These are phyloP conservation scores for Lates calcarifer DNA, from an alignment of 2,113 vertebrate genomes.

Conservation along the genomic window DNA sequence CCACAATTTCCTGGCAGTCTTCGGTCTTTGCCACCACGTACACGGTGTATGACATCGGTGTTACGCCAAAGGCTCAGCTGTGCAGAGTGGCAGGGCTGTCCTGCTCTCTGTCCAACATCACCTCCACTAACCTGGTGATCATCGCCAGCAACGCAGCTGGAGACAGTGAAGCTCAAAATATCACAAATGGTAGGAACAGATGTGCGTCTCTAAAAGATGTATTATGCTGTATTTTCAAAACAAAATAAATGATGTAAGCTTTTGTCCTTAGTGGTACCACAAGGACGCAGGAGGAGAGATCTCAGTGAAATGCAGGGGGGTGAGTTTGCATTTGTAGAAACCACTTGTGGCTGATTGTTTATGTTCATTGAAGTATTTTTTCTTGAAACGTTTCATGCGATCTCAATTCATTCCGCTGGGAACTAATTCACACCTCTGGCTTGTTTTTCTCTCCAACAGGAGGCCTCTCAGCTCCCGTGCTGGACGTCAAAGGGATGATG, in stretches of 20 bases:
- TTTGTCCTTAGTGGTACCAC: constrained; percentile 40
- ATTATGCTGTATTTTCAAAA: not conserved
- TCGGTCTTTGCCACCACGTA: constrained; percentile 74
- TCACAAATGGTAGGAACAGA: constrained; percentile 54
- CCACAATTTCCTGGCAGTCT: constrained; percentile 74
- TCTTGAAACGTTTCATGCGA: not conserved
- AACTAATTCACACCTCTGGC: not conserved
- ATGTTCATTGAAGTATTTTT: too few species aligned
- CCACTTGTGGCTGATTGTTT: not conserved
- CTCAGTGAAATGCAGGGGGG: constrained; percentile 38
- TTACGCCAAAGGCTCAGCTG: constrained; percentile 21
- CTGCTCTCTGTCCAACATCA: constrained; percentile 69
- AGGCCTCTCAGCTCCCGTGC: constrained; percentile 59
- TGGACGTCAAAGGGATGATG: constrained; percentile 74
- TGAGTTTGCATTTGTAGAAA: constrained; percentile 46
- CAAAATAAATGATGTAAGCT: not conserved
- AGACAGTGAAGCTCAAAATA: constrained; percentile 69
- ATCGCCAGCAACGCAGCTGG: constrained; percentile 79
- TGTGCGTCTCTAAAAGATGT: not conserved
- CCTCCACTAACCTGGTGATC: constrained; percentile 60
- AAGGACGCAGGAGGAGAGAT: constrained; percentile 63
- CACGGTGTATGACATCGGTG: constrained; percentile 63
- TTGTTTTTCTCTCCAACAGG: constrained; percentile 16
- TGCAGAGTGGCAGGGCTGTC: constrained; percentile 74
- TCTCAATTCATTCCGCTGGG: not conserved